Percentiles rank a stretch among this genome's conserved stretches.
phyloP scores from a whole-genome alignment of 2,888 invertebrate species.

The Callinectes sapidus region DNA sequence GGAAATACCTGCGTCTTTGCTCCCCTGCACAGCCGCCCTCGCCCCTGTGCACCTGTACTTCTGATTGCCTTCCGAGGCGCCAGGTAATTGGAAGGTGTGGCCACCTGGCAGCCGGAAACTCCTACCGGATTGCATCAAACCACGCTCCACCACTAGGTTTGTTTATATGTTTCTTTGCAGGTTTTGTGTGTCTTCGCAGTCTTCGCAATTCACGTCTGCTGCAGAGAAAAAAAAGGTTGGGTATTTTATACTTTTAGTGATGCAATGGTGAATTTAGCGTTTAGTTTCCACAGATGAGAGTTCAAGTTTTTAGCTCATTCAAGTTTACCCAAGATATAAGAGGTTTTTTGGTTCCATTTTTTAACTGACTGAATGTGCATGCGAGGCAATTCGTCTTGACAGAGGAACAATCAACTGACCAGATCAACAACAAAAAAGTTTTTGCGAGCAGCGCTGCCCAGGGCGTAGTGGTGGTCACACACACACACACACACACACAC shows the following conservation, averaged over 20 bases:
- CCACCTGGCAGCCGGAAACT: constrained; percentile 1
- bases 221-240: not conserved
- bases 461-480: not conserved
- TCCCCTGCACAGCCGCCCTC: constrained; percentile 33
- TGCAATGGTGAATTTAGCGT: not conserved
- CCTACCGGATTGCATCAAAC: not conserved
- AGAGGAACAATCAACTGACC: not conserved
- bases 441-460: not conserved
- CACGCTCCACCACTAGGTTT: not conserved
- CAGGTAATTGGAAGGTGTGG: constrained; percentile 29
- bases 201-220: no score
- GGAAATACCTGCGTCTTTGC: constrained; percentile 6
- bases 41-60: constrained; percentile 23
- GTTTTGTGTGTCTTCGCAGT: no score
- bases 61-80: constrained; percentile 8
- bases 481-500: constrained; percentile 26
- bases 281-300: not conserved
- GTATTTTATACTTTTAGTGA: not conserved
- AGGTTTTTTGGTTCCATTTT: not conserved
- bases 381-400: not conserved
- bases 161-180: not conserved
- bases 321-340: not conserved
- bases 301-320: not conserved
- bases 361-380: not conserved
- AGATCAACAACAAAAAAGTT: not conserved